Base-by-base conservation (phyloP, 2,888 invertebrate species). In the Piscicola geometra region DNA sequence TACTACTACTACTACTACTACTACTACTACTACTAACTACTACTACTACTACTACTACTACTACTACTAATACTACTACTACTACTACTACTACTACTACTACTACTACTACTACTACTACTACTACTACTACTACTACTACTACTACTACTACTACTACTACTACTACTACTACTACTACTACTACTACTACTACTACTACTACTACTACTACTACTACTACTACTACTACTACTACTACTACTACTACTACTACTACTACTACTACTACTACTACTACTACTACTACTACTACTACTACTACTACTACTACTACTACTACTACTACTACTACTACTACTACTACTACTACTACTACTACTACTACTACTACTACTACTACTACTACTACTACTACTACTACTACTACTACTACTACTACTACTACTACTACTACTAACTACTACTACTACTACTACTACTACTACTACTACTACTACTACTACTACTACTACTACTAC, bases 1-100 rank as follows among this genome's bases (percentile, higher is more conserved):
- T 41, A 75, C 50, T 75, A 75, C 33, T 75, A 72, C 50, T 75
- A 75, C 50, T 75, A 73, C 50, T 75, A 73, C 32, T 75, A 75
- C 32, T 73, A 73, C 12, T 71, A 75, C 50, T 71, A 72, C 50
- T 41, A 75, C 50, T 41, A 72, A 71, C 1, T 75, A 21, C n/a
- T 56, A 56, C 12, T 56, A 56, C 12, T 56, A 21, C 5, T 56
- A 75, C 25, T 71, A 75, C 35, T 52, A 75, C 12, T 75, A 72
- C 32, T 47, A 73, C 56, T 71, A 71, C 32, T 69, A 33, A 25
- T 70, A 50, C 25, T 47, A 75, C 32, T 71, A 52, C 0, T 56
- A 21, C 5, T 56, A 56, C 5, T 56, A 56, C 5, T 56, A 56
- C 5, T 56, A 56, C 5, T 56, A 56, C 5, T 56, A 56, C 5